Evolutionary conservation across 2,888 invertebrate species (phyloP).

Genomic region (Apotomis turbidana): DNA sequence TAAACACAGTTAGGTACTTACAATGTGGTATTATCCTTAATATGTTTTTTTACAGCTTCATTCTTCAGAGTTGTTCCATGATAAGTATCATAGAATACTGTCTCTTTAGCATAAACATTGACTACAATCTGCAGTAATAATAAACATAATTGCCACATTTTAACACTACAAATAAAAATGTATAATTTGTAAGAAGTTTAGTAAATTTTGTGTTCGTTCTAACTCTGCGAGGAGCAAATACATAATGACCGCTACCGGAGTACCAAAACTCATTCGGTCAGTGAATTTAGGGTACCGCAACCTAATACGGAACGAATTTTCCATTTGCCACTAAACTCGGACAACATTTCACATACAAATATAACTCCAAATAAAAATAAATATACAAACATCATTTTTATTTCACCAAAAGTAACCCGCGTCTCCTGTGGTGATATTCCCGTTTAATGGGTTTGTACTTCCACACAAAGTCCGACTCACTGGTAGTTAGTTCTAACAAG

Average conservation of each 20-base stretch:
- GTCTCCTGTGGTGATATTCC: too few relatives aligned
- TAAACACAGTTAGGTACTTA: slow-evolving; percentile 4
- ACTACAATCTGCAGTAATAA: background rate
- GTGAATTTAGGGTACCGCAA: background rate
- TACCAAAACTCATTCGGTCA: background rate
- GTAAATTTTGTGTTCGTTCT: background rate
- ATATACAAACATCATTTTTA: too few relatives aligned
- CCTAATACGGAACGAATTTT: background rate
- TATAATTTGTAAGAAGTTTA: background rate
- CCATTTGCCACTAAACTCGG: too few relatives aligned
- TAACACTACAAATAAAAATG: background rate
- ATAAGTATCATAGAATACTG: slow-evolving; percentile 19
- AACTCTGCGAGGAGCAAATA: background rate
- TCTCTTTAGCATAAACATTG: background rate
- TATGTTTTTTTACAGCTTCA: slow-evolving; percentile 8
- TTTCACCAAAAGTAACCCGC: too few relatives aligned
- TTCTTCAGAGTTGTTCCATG: slow-evolving; percentile 4
- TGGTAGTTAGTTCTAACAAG: too few relatives aligned
- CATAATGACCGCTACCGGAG: background rate
- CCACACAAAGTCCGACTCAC: too few relatives aligned
- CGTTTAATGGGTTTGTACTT: too few relatives aligned
- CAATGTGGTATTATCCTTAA: slow-evolving; percentile 27
- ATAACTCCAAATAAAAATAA: too few relatives aligned
- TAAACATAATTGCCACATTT: slow-evolving; percentile 18
- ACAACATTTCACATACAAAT: background rate